phyloP scores from a whole-genome alignment of 2,113 vertebrate genomes.

The Gymnarchus niloticus region DNA sequence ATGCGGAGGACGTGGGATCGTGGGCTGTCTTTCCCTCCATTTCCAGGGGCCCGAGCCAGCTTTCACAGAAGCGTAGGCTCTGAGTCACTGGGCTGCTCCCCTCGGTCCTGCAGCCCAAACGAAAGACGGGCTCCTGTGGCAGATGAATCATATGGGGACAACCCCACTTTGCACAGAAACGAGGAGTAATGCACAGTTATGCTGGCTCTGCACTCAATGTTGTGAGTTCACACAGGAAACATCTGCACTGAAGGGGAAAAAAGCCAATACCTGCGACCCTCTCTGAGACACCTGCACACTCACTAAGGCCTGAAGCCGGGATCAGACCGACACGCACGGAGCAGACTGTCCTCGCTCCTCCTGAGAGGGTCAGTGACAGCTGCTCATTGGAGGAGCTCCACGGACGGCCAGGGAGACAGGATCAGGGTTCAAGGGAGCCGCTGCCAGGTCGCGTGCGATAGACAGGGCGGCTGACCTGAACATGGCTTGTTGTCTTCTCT shows the following conservation, averaged over 20 bases:
- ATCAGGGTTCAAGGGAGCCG: too few relatives aligned
- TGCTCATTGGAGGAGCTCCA: background rate
- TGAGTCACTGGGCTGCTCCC: background rate
- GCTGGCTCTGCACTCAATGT: background rate
- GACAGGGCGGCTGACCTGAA: background rate
- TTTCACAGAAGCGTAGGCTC: slow-evolving; percentile 7
- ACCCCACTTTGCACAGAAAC: background rate
- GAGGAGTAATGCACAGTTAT: background rate
- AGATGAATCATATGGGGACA: background rate
- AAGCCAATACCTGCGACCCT: background rate
- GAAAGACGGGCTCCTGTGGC: background rate
- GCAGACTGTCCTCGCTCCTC: background rate
- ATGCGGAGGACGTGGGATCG: background rate
- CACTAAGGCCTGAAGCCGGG: background rate
- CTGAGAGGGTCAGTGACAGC: too few relatives aligned
- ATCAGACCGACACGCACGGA: background rate
- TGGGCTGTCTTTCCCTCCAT: background rate
- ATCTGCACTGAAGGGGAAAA: background rate
- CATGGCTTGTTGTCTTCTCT: background rate
- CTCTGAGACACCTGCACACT: background rate
- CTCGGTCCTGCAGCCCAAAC: background rate
- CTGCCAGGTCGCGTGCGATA: background rate
- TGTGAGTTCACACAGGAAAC: slow-evolving; percentile 19
- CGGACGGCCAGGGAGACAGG: background rate
- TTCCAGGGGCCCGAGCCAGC: background rate